Evolutionary conservation across 2,113 vertebrate genomes (phyloP), one percentile per base, ranked within the genome.

Genomic region (Gadus macrocephalus): DNA sequence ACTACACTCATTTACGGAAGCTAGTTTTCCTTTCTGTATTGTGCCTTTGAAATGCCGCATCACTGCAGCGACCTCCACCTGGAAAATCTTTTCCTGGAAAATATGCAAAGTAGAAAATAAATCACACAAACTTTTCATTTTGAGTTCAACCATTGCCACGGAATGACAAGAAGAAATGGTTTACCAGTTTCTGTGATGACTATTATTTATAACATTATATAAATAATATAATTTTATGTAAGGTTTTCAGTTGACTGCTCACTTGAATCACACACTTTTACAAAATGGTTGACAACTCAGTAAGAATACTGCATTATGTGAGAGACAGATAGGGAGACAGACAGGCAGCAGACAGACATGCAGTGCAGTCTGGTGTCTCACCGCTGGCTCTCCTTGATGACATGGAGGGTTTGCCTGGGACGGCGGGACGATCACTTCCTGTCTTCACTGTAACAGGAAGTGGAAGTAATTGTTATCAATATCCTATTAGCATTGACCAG

Each of bases 331-430:
- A 42, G 38, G 11, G 38, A 42, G 38, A n/a, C n/a, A n/a, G n/a
- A n/a, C n/a, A n/a, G n/a, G n/a, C n/a, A n/a, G n/a, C n/a, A n/a
- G n/a, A n/a, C 2, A 42, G 38, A 42, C 38, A 42, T 3, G 9
- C 15, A 11, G 5, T 5, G 38, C 38, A 60, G 0, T 28, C 62
- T 62, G 73, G 62, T 42, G 38, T 64, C 77, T 87, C 66, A 85
- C 85, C 76, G 1, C 80, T 79, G 27, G 61, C 72, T 71, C 83
- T 73, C 69, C 78, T 83, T 2, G 70, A 25, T 19, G 81, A 35
- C 38, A 42, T 42, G n/a, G n/a, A 38, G 2, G 78, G 81, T 75
- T 86, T 89, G 66, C 28, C 72, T 12, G 82, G 78, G 74, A 87
- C 0, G 49, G 53, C 64, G 8, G 76, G 62, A 62, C 82, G 80